A percentile compares a stretch with the other conserved stretches of the same genome.
phyloP scores from a whole-genome alignment of 2,113 vertebrate species.

The Serilophus lunatus region DNA sequence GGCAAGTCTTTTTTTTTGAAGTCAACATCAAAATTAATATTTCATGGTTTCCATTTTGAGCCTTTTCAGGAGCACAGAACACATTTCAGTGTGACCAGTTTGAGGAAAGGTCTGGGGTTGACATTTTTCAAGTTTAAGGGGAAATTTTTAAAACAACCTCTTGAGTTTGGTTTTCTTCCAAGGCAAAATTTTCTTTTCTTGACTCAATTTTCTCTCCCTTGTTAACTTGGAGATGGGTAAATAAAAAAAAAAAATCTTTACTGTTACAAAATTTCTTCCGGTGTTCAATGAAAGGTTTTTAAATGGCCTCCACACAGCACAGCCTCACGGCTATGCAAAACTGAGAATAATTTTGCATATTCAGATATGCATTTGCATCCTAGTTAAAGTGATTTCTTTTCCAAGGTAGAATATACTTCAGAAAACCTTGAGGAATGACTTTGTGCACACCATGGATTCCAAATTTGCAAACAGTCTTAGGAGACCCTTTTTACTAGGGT shows the following conservation, averaged over 20 bases:
- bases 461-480: neutral
- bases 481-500: neutral
- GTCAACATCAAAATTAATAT: conserved; percentile 25
- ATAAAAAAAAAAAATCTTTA: neutral
- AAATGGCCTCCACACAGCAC: neutral
- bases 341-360: conserved; percentile 11
- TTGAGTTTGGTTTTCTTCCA: neutral
- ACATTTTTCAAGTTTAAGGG: neutral
- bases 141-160: neutral
- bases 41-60: neutral
- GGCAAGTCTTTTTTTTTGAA: neutral
- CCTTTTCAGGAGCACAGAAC: neutral
- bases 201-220: neutral
- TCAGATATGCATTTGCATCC: neutral
- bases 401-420: neutral
- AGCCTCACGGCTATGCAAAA: neutral
- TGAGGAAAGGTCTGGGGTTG: neutral
- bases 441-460: neutral
- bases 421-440: neutral
- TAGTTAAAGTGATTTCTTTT: neutral
- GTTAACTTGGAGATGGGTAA: neutral
- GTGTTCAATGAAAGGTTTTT: neutral
- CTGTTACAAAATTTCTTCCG: neutral
- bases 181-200: neutral
- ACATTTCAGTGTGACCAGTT: neutral